These are phyloP conservation scores for Pachyseris speciosa DNA, from an alignment of 64 coral and sea anemone species.

Conservation along the genomic window DNA sequence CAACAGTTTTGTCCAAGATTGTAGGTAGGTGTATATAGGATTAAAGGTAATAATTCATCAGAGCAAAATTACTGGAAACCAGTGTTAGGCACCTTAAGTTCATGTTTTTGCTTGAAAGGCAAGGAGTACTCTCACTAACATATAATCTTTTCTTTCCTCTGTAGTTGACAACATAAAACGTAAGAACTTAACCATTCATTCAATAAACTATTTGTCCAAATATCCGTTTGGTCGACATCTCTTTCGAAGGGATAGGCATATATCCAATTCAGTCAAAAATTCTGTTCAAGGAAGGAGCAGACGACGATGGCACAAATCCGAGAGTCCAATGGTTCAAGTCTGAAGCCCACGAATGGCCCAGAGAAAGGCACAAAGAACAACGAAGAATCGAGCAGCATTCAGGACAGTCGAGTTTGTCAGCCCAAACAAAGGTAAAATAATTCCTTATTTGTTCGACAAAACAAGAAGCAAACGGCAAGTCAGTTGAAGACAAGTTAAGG, in stretches of 20 bases:
- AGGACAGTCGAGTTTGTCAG: background rate
- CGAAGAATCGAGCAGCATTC: background rate
- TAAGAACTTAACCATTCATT: background rate
- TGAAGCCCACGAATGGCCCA: background rate
- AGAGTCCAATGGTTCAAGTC: background rate
- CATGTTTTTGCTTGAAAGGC: too few species aligned
- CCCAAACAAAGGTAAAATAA: background rate
- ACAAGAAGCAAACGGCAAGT: background rate
- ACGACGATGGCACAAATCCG: background rate
- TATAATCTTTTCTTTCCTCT: too few species aligned
- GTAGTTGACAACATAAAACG: too few species aligned
- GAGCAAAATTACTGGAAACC: too few species aligned
- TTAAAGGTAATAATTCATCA: too few species aligned
- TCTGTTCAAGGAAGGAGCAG: background rate
- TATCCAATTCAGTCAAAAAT: constrained; percentile 21
- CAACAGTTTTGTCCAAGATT: too few species aligned
- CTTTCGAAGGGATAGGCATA: background rate
- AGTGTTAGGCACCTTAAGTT: too few species aligned
- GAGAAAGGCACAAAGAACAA: background rate
- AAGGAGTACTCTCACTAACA: too few species aligned
- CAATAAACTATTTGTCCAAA: background rate
- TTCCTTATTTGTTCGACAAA: constrained; percentile 5
- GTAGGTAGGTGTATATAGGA: too few species aligned
- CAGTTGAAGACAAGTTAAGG: background rate
- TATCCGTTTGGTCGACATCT: background rate